Evolutionary conservation across 2,888 invertebrate genomes (phyloP).

Genomic region (Microctonus aethiopoides): DNA sequence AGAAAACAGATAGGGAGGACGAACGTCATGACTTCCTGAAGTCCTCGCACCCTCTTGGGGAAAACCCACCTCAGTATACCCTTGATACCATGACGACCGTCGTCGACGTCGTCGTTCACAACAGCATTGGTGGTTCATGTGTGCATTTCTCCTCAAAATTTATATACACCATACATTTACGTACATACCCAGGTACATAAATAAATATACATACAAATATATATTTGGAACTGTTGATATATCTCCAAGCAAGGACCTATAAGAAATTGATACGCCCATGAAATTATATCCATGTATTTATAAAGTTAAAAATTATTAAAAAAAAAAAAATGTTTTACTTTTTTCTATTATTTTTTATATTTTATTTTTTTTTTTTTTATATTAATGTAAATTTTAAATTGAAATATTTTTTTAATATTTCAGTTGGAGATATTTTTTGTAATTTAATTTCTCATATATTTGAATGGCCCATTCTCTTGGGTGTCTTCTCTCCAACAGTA

Average conservation of each 20-base stretch:
- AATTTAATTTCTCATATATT: not conserved
- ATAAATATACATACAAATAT: not conserved
- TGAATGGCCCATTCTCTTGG: not conserved
- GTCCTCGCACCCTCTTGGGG: conserved; percentile 34
- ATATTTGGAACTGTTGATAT: too few species aligned
- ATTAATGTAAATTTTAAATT: not conserved
- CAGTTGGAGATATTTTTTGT: not conserved
- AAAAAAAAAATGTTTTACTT: not conserved
- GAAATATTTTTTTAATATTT: not conserved
- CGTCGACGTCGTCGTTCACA: not conserved
- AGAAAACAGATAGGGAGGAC: not conserved
- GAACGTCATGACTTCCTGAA: conserved; percentile 35
- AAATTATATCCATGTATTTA: conserved; percentile 3
- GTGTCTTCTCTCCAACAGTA: not conserved
- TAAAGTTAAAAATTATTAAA: too few species aligned
- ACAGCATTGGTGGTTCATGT: conserved; percentile 14
- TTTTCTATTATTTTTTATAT: not conserved
- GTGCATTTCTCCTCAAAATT: conserved; percentile 30
- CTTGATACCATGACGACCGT: conserved; percentile 46
- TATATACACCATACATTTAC: not conserved
- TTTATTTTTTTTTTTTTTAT: not conserved
- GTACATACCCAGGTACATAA: not conserved
- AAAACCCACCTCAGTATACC: conserved; percentile 28
- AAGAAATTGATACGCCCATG: conserved; percentile 21
- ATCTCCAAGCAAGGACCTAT: conserved; percentile 30